phyloP scores from a whole-genome alignment of 2,888 invertebrate genomes.

The Agriopis leucophaearia region DNA sequence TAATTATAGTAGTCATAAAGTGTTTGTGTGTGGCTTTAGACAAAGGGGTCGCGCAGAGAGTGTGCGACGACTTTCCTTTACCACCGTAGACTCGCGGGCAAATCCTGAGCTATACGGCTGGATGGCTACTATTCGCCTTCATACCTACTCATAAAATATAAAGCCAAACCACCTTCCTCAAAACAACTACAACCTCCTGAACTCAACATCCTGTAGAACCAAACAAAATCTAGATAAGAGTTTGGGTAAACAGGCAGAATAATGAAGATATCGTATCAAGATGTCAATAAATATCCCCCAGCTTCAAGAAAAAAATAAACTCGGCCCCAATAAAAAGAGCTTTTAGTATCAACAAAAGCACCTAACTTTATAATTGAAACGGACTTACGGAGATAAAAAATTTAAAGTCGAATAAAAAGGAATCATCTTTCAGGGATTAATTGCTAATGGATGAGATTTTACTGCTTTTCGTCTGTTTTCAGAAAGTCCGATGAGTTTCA shows the following conservation, averaged over 20 bases:
- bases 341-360: slow-evolving; percentile 41
- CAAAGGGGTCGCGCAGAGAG: no score
- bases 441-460: slow-evolving; percentile 60
- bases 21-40: no score
- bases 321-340: slow-evolving; percentile 24
- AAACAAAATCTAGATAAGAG: slow-evolving; percentile 36
- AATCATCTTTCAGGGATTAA: slow-evolving; percentile 60
- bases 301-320: slow-evolving; percentile 33
- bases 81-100: no score
- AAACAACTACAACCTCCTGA: slow-evolving; percentile 10
- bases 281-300: slow-evolving; percentile 65
- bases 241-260: slow-evolving; percentile 36
- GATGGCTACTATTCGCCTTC: no score
- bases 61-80: no score
- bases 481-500: slow-evolving; percentile 40
- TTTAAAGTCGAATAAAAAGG: slow-evolving; percentile 54
- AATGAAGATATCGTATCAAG: slow-evolving; percentile 59
- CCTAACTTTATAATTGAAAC: slow-evolving; percentile 49
- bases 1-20: no score
- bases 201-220: slow-evolving; percentile 24
- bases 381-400: slow-evolving; percentile 48
- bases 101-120: no score
- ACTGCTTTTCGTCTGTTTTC: slow-evolving; percentile 47
- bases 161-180: neutral
- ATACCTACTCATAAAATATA: neutral